Conservation (phyloP, 2,888 invertebrate species). For the Lamproptera curius region DNA sequence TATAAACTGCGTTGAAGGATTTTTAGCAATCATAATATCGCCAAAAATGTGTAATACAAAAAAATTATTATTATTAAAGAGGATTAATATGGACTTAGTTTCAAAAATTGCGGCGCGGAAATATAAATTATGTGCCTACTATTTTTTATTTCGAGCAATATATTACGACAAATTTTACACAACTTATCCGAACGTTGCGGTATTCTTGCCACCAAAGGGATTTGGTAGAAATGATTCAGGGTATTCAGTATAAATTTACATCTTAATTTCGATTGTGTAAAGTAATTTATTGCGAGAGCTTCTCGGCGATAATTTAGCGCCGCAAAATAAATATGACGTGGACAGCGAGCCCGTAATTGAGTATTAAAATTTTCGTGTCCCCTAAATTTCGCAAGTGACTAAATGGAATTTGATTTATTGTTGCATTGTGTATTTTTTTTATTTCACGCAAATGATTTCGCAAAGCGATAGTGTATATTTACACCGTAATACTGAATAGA, state of each 20-base stretch:
- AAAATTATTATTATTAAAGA: no score
- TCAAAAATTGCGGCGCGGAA: no score
- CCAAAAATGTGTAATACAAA: no score
- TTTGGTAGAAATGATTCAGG: not conserved
- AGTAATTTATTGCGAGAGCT: conserved; percentile 49
- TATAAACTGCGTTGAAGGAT: no score
- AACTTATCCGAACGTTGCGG: not conserved
- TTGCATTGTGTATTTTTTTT: conserved; percentile 34
- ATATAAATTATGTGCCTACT: not conserved
- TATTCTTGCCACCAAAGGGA: not conserved
- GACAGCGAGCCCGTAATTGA: conserved; percentile 62
- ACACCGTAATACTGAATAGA: not conserved
- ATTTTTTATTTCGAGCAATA: not conserved
- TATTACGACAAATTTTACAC: not conserved
- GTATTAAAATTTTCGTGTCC: conserved; percentile 60
- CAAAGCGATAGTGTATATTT: not conserved
- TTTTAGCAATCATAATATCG: no score
- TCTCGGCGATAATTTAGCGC: conserved; percentile 50
- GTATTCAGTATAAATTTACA: conserved; percentile 38
- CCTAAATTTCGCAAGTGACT: conserved; percentile 52
- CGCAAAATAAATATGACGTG: conserved; percentile 61
- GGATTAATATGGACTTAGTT: no score
- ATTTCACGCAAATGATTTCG: not conserved
- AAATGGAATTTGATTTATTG: conserved; percentile 58
- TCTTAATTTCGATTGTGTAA: conserved; percentile 57